Evolutionary conservation across 1,140 invertebrate genomes (phyloP).

Genomic region (Drosophila seguyi): DNA sequence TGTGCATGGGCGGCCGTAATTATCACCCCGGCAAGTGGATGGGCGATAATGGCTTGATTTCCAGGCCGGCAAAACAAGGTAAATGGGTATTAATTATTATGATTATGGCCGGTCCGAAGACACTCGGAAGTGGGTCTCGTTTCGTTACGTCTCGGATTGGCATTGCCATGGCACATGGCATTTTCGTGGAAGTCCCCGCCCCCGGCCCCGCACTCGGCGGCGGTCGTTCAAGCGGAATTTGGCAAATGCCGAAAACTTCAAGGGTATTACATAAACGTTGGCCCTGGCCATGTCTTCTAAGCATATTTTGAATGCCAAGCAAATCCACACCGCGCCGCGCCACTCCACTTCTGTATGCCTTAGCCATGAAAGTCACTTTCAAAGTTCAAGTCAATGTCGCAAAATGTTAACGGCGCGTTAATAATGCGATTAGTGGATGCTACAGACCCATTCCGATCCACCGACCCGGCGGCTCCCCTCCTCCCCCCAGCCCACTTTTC

Average conservation of each 20-base stretch:
- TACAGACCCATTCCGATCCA: slow-evolving; percentile 39
- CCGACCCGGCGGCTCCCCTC: slow-evolving; percentile 10
- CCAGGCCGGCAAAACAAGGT: slow-evolving; percentile 49
- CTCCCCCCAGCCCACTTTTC: background rate
- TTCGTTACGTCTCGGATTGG: slow-evolving; percentile 15
- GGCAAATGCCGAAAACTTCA: slow-evolving; percentile 72
- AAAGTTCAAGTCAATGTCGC: slow-evolving; percentile 78
- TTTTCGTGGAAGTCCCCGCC: slow-evolving; percentile 9
- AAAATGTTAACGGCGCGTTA: slow-evolving; percentile 79
- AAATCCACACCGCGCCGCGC: slow-evolving; percentile 25
- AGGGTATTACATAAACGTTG: slow-evolving; percentile 69
- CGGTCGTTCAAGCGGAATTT: slow-evolving; percentile 61
- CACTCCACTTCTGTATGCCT: background rate
- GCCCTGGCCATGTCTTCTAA: slow-evolving; percentile 61
- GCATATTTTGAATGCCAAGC: slow-evolving; percentile 65
- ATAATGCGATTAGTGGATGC: slow-evolving; percentile 77
- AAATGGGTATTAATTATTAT: slow-evolving; percentile 67
- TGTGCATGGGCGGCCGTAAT: slow-evolving; percentile 59
- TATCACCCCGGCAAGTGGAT: slow-evolving; percentile 60
- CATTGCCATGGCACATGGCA: slow-evolving; percentile 33
- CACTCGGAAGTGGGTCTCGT: slow-evolving; percentile 28
- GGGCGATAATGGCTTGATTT: slow-evolving; percentile 73
- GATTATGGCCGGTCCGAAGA: slow-evolving; percentile 53
- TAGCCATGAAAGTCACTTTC: slow-evolving; percentile 58
- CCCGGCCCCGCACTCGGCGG: background rate